A percentile compares a stretch with the other conserved stretches of the same genome.
phyloP scores from a whole-genome alignment of 2,113 vertebrate genomes.

The Muscicapa adusta region DNA sequence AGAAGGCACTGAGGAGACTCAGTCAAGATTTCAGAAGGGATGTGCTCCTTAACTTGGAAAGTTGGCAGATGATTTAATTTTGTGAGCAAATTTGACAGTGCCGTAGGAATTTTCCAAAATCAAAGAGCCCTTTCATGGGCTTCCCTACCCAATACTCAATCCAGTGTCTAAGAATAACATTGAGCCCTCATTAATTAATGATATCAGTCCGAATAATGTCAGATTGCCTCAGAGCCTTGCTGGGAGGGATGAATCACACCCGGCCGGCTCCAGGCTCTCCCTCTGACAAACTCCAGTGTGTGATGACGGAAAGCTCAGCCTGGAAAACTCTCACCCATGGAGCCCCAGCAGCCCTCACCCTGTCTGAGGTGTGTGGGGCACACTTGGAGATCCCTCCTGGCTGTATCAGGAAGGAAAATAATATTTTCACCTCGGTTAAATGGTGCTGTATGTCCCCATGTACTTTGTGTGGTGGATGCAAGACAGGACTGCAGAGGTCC shows the following conservation, averaged over 20 bases:
- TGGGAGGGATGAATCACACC: conserved; percentile 46
- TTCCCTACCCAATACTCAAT: conserved; percentile 31
- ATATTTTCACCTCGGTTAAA: fast-evolving
- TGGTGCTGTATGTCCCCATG: not conserved
- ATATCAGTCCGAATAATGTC: conserved; percentile 64
- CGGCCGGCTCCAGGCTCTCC: not conserved
- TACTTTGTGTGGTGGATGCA: not conserved
- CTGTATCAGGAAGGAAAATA: not conserved
- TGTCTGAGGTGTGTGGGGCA: not conserved
- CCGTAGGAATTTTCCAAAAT: conserved; percentile 62
- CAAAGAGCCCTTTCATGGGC: conserved; percentile 61
- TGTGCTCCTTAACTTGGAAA: conserved; percentile 50
- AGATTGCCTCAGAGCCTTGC: conserved; percentile 54
- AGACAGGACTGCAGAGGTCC: not conserved
- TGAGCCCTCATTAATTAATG: conserved; percentile 63
- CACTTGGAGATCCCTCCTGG: not conserved
- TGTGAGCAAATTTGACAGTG: conserved; percentile 48
- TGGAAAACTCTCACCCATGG: not conserved
- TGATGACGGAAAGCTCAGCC: not conserved
- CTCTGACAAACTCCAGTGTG: conserved; percentile 33
- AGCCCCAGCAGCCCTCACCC: not conserved
- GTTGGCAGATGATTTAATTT: conserved; percentile 51
- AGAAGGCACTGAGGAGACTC: conserved; percentile 33
- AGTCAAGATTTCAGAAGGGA: conserved; percentile 32
- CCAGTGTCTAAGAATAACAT: conserved; percentile 62